Evolutionary conservation across 2,113 vertebrate genomes (phyloP), one percentile per base, ranked within the genome.

Genomic region (Myiozetetes cayanensis): DNA sequence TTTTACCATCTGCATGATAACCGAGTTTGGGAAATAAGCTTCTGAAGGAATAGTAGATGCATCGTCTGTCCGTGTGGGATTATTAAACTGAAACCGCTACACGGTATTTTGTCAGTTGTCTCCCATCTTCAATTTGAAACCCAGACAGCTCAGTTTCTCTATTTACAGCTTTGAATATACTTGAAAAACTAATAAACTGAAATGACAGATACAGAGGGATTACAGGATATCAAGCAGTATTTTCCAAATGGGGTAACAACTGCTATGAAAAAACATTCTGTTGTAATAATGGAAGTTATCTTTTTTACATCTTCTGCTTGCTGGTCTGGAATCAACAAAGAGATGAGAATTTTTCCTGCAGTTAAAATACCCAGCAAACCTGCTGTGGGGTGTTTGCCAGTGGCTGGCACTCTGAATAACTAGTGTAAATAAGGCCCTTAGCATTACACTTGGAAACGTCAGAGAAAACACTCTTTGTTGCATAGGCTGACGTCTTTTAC

Each of bases 201-300:
- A 96, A 94, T 95, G 62, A 93, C 88, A 97, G 92, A 81, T 96
- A 76, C 63, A 84, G 63, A 95, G 70, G 71, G 85, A 96, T 97
- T 96, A 95, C 74, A 85, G 61, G 68, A 85, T 94, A 96, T 96
- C 85, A 96, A 95, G 85, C 58, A 95, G 70, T 93, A 96, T 96
- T 79, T 96, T 96, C 94, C 86, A 95, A 97, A 96, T 92, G 61
- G 91, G 31, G 39, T 92, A 96, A 96, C 95, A 91, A 96, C 89
- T 86, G 91, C 89, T 93, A 90, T 89, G 78, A 96, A 91, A 56
- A 93, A 94, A 74, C 85, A 85, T 86, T 87, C 77, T 81, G 20
- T 85, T 74, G 37, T 93, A 93, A 93, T 96, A 95, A 96, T 96
- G 85, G 65, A 97, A 96, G 82, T 94, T 97, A 90, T 97, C 81